Conservation (phyloP, 2,888 invertebrate genomes). For the Limnephilus rhombicus region DNA sequence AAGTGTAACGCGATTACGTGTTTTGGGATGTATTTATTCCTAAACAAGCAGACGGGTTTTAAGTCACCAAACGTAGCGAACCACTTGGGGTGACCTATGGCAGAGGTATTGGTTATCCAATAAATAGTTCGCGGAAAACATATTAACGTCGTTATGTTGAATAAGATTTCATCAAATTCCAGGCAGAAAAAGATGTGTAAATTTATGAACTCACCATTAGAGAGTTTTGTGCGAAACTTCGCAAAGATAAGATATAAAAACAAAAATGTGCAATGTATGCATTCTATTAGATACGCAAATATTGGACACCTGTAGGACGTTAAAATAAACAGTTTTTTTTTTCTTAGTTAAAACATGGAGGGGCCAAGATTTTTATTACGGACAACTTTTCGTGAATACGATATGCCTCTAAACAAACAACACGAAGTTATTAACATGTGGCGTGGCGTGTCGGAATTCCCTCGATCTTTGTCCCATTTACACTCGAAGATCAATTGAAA, state of each 20-base stretch:
- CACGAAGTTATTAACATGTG: not conserved
- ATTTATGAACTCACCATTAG: not conserved
- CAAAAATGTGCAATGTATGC: not conserved
- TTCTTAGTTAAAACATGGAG: not conserved
- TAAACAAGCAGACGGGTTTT: no score
- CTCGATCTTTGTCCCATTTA: not conserved
- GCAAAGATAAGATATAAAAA: not conserved
- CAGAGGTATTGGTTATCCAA: no score
- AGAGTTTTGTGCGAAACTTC: not conserved
- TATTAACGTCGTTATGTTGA: not conserved
- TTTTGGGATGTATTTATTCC: no score
- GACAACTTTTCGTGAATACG: not conserved
- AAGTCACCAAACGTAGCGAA: no score
- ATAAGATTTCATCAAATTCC: not conserved
- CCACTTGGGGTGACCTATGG: no score
- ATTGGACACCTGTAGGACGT: not conserved
- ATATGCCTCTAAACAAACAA: not conserved
- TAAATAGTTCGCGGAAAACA: no score
- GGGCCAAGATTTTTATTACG: not conserved
- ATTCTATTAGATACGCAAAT: not conserved
- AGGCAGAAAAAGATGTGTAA: not conserved
- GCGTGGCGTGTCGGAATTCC: not conserved
- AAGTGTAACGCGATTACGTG: no score
- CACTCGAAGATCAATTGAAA: constrained; percentile 2
- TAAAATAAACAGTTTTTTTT: not conserved